Conservation (phyloP, 2,797 vertebrate genomes). For the Coregonus suidteri region DNA sequence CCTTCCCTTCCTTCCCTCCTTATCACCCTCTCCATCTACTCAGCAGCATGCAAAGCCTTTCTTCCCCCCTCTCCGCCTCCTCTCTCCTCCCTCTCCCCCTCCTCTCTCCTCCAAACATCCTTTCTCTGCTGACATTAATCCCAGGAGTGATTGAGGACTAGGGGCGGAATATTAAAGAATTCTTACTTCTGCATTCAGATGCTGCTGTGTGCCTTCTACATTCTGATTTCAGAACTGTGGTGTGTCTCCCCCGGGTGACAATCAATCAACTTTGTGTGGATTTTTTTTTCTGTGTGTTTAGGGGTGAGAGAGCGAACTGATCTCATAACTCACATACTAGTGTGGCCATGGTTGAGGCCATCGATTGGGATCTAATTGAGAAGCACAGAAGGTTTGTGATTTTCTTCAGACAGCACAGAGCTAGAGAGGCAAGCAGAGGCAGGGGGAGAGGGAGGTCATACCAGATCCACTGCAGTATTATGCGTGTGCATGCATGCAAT, state of each 20-base stretch:
- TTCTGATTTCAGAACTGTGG: background rate
- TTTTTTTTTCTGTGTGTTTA: background rate
- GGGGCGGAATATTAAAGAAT: background rate
- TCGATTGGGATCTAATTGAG: conserved; percentile 35
- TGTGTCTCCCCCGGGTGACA: background rate
- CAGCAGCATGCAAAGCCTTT: too few relatives aligned
- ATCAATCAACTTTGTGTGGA: conserved; percentile 1
- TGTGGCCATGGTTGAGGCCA: conserved; percentile 3
- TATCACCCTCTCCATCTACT: too few relatives aligned
- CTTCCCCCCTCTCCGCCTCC: background rate
- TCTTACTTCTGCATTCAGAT: background rate
- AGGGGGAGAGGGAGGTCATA: too few relatives aligned
- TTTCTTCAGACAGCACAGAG: conserved; percentile 8
- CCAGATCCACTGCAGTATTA: too few relatives aligned
- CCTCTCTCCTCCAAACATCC: conserved; percentile 14
- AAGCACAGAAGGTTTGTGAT: conserved; percentile 27
- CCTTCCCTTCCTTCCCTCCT: too few relatives aligned
- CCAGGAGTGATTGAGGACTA: conserved; percentile 12
- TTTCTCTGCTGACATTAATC: conserved; percentile 4
- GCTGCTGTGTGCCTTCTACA: background rate
- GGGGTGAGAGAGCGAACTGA: conserved; percentile 8
- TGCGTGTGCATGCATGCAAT: too few relatives aligned
- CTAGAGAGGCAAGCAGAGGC: background rate
- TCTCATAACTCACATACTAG: conserved; percentile 15
- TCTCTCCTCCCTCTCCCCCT: background rate